phyloP scores from a whole-genome alignment of 2,888 invertebrate species.

The Synergus gifuensis region DNA sequence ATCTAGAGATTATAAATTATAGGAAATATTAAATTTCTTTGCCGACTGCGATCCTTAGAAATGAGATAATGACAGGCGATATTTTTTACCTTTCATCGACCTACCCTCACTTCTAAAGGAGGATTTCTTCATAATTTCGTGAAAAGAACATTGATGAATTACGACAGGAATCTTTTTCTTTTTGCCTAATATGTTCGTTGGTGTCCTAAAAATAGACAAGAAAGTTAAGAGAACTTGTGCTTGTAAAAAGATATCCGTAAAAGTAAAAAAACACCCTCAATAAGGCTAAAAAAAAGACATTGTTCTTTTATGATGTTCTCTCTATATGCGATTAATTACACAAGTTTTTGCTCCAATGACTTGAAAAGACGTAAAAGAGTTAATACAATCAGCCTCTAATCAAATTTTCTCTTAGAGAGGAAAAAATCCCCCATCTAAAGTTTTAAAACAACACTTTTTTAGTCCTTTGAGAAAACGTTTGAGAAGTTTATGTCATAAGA shows the following conservation, averaged over 20 bases:
- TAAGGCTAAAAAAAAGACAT: background rate
- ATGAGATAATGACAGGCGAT: conserved; percentile 25
- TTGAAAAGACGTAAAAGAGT: background rate
- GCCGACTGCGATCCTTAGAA: background rate
- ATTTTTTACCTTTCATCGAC: background rate
- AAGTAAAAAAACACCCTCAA: background rate
- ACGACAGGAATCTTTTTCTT: background rate
- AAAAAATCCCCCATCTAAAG: background rate
- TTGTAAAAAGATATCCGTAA: background rate
- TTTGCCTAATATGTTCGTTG: background rate
- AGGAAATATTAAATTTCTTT: conserved; percentile 21
- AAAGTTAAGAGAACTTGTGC: no score
- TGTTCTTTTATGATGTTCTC: background rate
- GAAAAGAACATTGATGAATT: background rate
- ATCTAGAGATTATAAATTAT: conserved; percentile 27
- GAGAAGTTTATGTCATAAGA: no score
- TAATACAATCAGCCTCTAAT: background rate
- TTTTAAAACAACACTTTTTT: background rate
- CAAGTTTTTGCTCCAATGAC: background rate
- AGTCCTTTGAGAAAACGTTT: no score
- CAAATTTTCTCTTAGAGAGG: background rate
- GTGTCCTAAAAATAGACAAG: no score
- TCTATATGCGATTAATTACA: background rate
- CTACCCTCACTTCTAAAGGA: background rate
- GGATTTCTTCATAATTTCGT: background rate